Evolutionary conservation across 1,140 invertebrate species (phyloP).

Genomic region (Danaus melanippus): DNA sequence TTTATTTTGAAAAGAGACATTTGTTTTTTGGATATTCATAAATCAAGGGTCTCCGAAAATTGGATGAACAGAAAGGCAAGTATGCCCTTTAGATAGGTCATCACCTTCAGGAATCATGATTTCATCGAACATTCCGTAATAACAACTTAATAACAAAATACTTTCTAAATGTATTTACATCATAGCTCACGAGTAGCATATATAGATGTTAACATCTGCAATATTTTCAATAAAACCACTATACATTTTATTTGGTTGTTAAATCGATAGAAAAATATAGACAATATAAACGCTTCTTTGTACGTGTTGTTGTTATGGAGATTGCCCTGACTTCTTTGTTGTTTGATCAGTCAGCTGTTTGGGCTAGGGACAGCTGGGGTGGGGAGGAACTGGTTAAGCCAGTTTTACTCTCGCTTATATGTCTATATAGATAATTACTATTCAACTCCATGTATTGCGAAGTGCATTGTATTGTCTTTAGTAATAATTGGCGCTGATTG

Average conservation of each 20-base stretch:
- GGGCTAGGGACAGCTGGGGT: constrained; percentile 19
- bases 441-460: constrained; percentile 9
- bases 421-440: constrained; percentile 13
- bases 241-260: constrained; percentile 10
- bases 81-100: constrained; percentile 57
- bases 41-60: constrained; percentile 53
- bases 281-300: constrained; percentile 25
- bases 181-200: too few relatives aligned
- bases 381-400: constrained; percentile 37
- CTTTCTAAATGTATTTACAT: too few relatives aligned
- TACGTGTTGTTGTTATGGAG: constrained; percentile 16
- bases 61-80: constrained; percentile 70
- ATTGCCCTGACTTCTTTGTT: constrained; percentile 49
- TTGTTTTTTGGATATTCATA: constrained; percentile 50
- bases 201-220: too few relatives aligned
- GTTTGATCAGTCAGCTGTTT: constrained; percentile 57
- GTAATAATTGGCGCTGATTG: constrained; percentile 12
- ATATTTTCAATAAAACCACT: too few relatives aligned
- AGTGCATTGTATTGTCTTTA: constrained; percentile 14
- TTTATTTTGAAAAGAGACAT: constrained; percentile 37
- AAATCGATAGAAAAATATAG: constrained; percentile 26
- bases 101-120: constrained; percentile 14
- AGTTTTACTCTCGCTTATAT: constrained; percentile 24
- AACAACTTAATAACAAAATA: too few relatives aligned
- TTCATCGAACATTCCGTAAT: too few relatives aligned